Evolutionary conservation across 2,888 invertebrate genomes (phyloP).

Genomic region (Clistopyga incitator): DNA sequence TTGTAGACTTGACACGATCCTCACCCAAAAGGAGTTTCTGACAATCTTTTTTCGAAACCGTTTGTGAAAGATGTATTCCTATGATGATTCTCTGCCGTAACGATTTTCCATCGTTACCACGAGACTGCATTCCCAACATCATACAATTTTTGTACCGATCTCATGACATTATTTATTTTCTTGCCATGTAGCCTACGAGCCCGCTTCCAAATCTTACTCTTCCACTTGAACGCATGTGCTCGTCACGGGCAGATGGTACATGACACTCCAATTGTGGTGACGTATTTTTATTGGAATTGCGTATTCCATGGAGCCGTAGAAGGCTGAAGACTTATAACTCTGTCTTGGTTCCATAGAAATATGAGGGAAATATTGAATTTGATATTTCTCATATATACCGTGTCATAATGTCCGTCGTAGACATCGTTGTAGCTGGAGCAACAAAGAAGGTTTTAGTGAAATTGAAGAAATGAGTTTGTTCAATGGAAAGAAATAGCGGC

Average conservation of each 20-base stretch:
- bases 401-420: not conserved
- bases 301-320: slow-evolving; percentile 3
- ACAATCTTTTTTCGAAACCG: not conserved
- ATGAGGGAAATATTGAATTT: not conserved
- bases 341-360: slow-evolving; percentile 3
- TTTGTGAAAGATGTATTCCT: not conserved
- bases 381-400: not conserved
- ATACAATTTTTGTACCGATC: not conserved
- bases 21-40: not conserved
- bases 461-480: slow-evolving; percentile 15
- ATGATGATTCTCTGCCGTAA: not conserved
- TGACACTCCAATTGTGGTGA: slow-evolving; percentile 3
- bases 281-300: slow-evolving; percentile 11
- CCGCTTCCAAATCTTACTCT: not conserved
- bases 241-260: not conserved
- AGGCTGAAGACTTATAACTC: not conserved
- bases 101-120: not conserved
- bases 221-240: slow-evolving; percentile 4
- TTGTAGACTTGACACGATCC: not conserved
- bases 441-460: slow-evolving; percentile 14
- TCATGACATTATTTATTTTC: not conserved
- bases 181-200: not conserved
- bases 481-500: not conserved
- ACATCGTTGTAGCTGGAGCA: not conserved
- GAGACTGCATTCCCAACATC: not conserved